phyloP scores from a whole-genome alignment of 2,113 vertebrate species.

The Poecile atricapillus region DNA sequence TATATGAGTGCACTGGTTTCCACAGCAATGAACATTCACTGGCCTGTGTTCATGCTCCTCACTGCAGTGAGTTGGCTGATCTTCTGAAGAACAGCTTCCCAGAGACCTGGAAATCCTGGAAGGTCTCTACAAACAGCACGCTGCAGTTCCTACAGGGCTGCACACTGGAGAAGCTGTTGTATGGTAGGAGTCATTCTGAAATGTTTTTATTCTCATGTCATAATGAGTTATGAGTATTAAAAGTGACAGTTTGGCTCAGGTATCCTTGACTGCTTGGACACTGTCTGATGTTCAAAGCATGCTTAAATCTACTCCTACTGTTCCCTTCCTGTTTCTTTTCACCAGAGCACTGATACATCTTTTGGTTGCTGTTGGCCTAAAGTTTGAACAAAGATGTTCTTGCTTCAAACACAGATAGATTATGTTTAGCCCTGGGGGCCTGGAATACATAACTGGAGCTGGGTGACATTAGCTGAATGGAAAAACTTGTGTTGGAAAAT shows the following conservation, averaged over 20 bases:
- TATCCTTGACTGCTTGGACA: neutral
- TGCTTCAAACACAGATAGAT: neutral
- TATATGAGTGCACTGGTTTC: neutral
- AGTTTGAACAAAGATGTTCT: constrained; percentile 20
- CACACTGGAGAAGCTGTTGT: neutral
- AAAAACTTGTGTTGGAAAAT: neutral
- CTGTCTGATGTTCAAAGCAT: neutral
- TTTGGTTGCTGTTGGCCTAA: constrained; percentile 1
- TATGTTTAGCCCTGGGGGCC: neutral
- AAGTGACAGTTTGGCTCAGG: neutral
- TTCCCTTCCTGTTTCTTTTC: neutral
- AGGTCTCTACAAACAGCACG: neutral
- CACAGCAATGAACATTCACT: neutral
- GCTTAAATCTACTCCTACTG: neutral
- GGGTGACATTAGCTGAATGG: neutral
- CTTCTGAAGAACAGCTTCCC: neutral
- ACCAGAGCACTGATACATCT: neutral
- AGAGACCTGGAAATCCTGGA: neutral
- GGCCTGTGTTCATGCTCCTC: neutral
- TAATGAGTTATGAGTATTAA: neutral
- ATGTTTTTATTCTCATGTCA: neutral
- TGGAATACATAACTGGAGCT: neutral
- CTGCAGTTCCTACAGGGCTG: neutral
- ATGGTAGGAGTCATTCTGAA: accelerated
- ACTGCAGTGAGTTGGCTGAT: neutral